These are phyloP conservation scores for Heliconius ethilla DNA, from an alignment of 2,888 invertebrate species.

Conservation along the genomic window DNA sequence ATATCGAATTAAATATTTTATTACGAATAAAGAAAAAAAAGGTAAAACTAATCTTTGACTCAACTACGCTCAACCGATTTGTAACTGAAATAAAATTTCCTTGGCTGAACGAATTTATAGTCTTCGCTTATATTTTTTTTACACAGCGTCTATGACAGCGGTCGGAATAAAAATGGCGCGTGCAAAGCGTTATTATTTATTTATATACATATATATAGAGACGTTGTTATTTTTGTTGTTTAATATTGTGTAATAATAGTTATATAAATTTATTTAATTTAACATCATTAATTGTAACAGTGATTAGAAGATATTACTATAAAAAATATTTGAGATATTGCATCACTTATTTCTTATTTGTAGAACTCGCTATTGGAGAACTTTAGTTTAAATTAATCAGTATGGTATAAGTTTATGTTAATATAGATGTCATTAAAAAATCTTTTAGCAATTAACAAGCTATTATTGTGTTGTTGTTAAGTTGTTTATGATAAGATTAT, in stretches of 20 bases:
- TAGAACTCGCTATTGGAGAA: neutral
- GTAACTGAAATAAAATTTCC: slow-evolving; percentile 18
- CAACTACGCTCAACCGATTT: neutral
- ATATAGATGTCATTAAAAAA: neutral
- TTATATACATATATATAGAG: slow-evolving; percentile 36
- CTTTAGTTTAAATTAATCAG: neutral
- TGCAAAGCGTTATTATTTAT: slow-evolving; percentile 36
- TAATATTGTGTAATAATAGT: slow-evolving; percentile 44
- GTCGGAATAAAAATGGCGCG: slow-evolving; percentile 42
- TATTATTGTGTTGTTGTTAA: neutral
- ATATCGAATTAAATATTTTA: slow-evolving; percentile 38
- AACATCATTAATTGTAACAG: slow-evolving; percentile 29
- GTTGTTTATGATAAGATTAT: neutral
- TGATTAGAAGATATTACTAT: slow-evolving; percentile 26
- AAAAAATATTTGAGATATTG: slow-evolving; percentile 2
- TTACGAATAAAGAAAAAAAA: slow-evolving; percentile 29
- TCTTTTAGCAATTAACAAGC: neutral
- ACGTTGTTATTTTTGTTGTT: slow-evolving; percentile 28
- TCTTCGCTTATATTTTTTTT: slow-evolving; percentile 10
- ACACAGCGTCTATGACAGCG: slow-evolving; percentile 33
- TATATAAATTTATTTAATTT: slow-evolving; percentile 16
- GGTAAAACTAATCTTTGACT: slow-evolving; percentile 18
- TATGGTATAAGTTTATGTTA: neutral
- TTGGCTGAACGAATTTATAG: slow-evolving; percentile 24
- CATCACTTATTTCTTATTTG: slow-evolving; percentile 8